Conservation (phyloP, 2,113 vertebrate species). For the Vulpes ferrilata region DNA sequence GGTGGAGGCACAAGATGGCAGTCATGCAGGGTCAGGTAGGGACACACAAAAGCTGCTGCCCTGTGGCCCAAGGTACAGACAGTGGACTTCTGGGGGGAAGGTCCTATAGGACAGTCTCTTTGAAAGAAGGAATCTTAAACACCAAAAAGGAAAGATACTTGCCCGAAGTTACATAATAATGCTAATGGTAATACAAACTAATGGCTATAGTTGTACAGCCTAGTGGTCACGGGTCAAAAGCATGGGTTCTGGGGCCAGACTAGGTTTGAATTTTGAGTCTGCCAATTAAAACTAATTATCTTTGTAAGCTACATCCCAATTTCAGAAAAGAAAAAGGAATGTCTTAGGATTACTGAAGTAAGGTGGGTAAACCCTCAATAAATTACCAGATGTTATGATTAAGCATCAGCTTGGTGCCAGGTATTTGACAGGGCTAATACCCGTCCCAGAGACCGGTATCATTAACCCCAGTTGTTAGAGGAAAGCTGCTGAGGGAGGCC, state of each 20-base stretch:
- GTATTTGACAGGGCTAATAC: neutral
- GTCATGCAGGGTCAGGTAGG: slow-evolving; percentile 89
- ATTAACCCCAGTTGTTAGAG: neutral
- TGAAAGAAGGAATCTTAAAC: neutral
- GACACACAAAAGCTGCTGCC: neutral
- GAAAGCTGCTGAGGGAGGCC: neutral
- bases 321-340: slow-evolving; percentile 43
- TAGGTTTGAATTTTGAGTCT: slow-evolving; percentile 24
- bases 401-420: neutral
- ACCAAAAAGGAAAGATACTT: neutral
- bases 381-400: neutral
- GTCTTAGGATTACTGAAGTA: neutral
- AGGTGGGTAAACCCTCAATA: neutral
- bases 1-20: slow-evolving; percentile 91
- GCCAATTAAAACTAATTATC: neutral
- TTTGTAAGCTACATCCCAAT: slow-evolving; percentile 19
- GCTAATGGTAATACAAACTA: neutral
- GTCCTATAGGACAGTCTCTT: neutral
- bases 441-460: neutral
- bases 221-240: neutral
- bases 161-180: neutral
- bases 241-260: neutral
- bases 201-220: neutral
- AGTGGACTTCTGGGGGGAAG: neutral
- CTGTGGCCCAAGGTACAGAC: neutral